Base-by-base conservation (phyloP, 2,113 vertebrate species). In the Myotis brandtii region DNA sequence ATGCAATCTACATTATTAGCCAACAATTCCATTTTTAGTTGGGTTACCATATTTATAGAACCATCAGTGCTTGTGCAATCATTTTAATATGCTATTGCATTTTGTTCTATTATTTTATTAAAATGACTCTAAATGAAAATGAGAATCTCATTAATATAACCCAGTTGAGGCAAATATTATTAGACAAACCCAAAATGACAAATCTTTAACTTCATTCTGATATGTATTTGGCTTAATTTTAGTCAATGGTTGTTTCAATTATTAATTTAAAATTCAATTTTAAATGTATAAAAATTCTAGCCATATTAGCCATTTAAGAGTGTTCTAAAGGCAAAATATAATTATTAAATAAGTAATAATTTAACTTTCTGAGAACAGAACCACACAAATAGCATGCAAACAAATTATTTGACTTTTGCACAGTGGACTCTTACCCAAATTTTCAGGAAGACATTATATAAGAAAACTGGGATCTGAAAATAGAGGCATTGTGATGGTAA, bases 251-350 rank as follows among this genome's bases (percentile, higher is more conserved):
- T 79, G 2, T 23, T 79, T 85, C 34, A 70, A n/a, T 85, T 72
- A 10, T 88, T 9, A 73, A 95, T 93, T 82, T 94, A 87, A 93
- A 93, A 85, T 93, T 93, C 64, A 73, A 48, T 80, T 95, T 12
- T 54, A 93, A 89, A 83, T 40, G 54, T 27, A 21, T 83, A 23
- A 86, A 46, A 88, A 86, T 37, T 95, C 27, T 82, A 89, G 32
- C 32, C 21, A 62, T 67, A 67, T 86, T 59, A 91, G 40, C 12
- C 64, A 79, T 8, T 91, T 14, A 88, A 77, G 21, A 73, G 43
- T 70, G 2, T 80, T 75, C 34, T 91, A 86, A 93, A 82, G n/a
- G 48, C 1, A 75, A 94, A 89, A 14, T 54, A 40, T 73, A 94
- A 86, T 89, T 95, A 90, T 64, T 23, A 81, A 91, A 77, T 76